These are phyloP conservation scores for Aramus guarauna DNA, from an alignment of 2,113 vertebrate species.

Conservation along the genomic window DNA sequence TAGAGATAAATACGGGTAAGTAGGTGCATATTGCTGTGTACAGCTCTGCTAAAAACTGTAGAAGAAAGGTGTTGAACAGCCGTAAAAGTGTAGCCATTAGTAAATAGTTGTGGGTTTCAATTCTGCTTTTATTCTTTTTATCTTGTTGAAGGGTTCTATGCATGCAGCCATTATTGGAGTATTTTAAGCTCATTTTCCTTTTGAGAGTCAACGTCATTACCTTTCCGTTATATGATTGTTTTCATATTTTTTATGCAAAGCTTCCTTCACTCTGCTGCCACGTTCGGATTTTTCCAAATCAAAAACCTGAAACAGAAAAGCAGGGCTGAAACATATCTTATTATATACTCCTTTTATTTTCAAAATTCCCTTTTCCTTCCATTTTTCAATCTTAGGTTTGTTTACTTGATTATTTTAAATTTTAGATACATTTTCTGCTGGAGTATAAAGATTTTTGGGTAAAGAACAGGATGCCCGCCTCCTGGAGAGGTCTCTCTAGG, in stretches of 20 bases:
- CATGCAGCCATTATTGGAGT: background rate
- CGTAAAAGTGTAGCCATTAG: background rate
- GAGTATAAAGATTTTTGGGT: background rate
- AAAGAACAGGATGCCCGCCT: background rate
- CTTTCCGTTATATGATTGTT: background rate
- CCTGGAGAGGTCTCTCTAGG: background rate
- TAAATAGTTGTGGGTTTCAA: background rate
- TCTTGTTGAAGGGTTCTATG: background rate
- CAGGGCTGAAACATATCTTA: background rate
- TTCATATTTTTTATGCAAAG: background rate
- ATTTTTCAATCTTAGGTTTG: background rate
- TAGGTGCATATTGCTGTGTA: background rate
- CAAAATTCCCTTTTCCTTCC: background rate
- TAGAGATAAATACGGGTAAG: background rate
- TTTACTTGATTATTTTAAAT: background rate
- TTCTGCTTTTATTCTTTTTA: background rate
- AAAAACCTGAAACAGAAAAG: background rate
- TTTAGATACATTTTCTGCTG: background rate
- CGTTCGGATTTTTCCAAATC: background rate
- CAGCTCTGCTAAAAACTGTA: background rate
- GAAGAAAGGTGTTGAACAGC: background rate
- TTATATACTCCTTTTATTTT: background rate
- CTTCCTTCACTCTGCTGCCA: background rate
- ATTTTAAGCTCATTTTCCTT: background rate
- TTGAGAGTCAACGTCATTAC: background rate